Evolutionary conservation across 2,888 invertebrate species (phyloP).

Genomic region (Sympetrum striolatum): DNA sequence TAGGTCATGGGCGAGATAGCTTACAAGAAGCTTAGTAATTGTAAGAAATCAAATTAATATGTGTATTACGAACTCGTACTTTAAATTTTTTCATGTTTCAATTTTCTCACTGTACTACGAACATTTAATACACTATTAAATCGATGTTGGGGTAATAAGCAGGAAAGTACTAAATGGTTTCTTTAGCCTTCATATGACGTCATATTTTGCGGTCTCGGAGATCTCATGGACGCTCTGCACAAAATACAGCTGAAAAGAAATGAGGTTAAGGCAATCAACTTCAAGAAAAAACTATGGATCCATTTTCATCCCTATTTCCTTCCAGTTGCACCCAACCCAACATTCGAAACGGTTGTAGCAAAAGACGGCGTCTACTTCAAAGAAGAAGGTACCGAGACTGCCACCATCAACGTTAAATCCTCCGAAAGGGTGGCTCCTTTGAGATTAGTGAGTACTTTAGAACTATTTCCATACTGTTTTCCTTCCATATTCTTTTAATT

Average conservation of each 20-base stretch:
- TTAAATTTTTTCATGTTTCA: not conserved
- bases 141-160: not conserved
- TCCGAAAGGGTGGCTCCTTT: no score
- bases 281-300: not conserved
- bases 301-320: not conserved
- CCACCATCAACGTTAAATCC: no score
- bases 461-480: no score
- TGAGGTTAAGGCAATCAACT: slow-evolving; percentile 36
- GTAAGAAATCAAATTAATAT: not conserved
- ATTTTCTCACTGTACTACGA: no score
- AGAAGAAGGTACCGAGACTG: not conserved
- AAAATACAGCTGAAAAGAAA: not conserved
- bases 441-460: no score
- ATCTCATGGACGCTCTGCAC: slow-evolving; percentile 9
- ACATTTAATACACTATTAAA: no score
- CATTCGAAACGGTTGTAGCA: not conserved
- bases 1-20: slow-evolving; percentile 12
- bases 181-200: not conserved
- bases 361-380: not conserved
- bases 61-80: not conserved
- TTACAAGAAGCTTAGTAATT: not conserved
- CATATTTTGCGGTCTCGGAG: not conserved
- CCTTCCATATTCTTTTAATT: no score
- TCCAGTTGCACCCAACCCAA: not conserved
- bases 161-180: not conserved